These are phyloP conservation scores for Melanophora roralis DNA, from an alignment of 2,888 invertebrate genomes.

Conservation along the genomic window DNA sequence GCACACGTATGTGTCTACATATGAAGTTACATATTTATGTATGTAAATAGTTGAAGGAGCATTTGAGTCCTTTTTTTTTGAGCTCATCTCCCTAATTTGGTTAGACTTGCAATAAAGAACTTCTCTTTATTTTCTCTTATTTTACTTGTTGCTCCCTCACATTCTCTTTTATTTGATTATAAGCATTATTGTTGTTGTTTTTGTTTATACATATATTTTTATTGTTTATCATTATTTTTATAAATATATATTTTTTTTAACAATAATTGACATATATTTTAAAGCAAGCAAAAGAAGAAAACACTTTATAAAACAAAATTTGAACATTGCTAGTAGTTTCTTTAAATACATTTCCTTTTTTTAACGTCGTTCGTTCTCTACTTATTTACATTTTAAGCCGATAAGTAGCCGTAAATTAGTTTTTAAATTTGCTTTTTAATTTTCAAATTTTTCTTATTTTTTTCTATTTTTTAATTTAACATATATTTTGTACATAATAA, in stretches of 20 bases:
- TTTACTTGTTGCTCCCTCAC: slow-evolving; percentile 31
- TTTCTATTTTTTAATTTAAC: slow-evolving; percentile 8
- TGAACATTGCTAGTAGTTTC: slow-evolving; percentile 27
- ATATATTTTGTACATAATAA: slow-evolving; percentile 55
- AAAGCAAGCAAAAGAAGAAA: too few species aligned
- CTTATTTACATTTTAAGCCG: slow-evolving; percentile 10
- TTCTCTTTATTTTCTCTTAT: neutral
- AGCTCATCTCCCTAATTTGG: too few species aligned
- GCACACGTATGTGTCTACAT: too few species aligned
- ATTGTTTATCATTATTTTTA: slow-evolving; percentile 43
- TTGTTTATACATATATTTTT: slow-evolving; percentile 39
- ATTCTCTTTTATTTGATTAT: slow-evolving; percentile 37
- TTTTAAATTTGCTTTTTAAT: slow-evolving; percentile 24
- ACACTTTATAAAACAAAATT: slow-evolving; percentile 41
- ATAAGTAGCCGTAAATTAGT: slow-evolving; percentile 45
- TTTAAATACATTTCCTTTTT: slow-evolving; percentile 29
- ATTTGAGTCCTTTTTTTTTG: too few species aligned
- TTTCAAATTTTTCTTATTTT: slow-evolving; percentile 15
- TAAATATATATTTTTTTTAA: slow-evolving; percentile 37
- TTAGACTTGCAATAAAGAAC: too few species aligned
- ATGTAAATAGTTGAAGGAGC: too few species aligned
- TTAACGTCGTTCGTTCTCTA: slow-evolving; percentile 24
- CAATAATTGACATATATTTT: slow-evolving; percentile 41
- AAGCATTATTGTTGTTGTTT: slow-evolving; percentile 56
- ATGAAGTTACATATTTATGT: too few species aligned